Evolutionary conservation across 2,797 vertebrate genomes (phyloP).

Genomic region (Rousettus madagascariensis): DNA sequence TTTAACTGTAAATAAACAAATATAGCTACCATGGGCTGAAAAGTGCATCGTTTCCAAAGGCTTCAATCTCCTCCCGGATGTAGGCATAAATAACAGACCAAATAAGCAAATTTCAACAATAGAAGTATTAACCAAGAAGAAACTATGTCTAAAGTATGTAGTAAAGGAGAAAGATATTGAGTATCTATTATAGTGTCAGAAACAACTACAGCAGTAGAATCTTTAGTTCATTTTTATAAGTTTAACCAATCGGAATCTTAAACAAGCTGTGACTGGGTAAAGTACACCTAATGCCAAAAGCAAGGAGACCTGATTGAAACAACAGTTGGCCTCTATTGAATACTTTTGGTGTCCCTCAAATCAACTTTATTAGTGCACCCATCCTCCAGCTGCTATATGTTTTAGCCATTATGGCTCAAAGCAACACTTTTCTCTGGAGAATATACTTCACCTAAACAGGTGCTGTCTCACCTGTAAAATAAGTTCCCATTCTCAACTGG

Average conservation of each 20-base stretch:
- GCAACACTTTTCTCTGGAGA: background rate
- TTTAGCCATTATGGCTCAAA: background rate
- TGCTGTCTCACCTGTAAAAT: background rate
- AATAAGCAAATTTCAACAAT: background rate
- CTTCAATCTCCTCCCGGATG: background rate
- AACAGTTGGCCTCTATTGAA: accelerated
- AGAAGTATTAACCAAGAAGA: background rate
- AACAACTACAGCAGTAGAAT: background rate
- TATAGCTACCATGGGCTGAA: background rate
- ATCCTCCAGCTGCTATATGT: background rate
- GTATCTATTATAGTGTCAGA: background rate
- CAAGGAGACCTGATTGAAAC: background rate
- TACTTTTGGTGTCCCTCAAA: background rate
- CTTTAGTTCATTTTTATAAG: background rate
- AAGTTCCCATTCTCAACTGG: background rate
- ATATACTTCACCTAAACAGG: background rate
- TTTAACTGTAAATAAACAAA: background rate
- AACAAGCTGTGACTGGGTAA: background rate
- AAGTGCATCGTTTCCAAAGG: background rate
- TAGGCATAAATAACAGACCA: background rate
- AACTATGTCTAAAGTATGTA: background rate
- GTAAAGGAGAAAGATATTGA: background rate
- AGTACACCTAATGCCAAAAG: background rate
- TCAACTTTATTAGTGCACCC: background rate
- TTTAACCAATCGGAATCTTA: background rate